These are phyloP conservation scores for Druceiella hillmani DNA, from an alignment of 2,888 invertebrate species.

Conservation along the genomic window DNA sequence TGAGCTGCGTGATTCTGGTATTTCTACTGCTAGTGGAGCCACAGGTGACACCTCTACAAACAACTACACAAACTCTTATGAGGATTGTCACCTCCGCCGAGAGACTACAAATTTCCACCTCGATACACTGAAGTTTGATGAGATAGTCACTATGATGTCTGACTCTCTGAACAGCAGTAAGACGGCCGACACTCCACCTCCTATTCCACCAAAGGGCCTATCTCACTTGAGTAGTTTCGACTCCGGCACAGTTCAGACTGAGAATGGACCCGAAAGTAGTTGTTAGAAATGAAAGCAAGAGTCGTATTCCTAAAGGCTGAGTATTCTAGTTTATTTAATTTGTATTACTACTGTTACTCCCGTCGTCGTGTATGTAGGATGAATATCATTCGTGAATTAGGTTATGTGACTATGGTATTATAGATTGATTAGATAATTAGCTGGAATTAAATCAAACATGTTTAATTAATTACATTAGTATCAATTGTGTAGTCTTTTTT, in stretches of 20 bases:
- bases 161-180: constrained; percentile 29
- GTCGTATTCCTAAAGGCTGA: no score
- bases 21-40: constrained; percentile 38
- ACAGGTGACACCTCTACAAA: no score
- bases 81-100: constrained; percentile 33
- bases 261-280: constrained; percentile 30
- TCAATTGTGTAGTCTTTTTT: no score
- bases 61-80: constrained; percentile 42
- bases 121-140: constrained; percentile 45
- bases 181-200: constrained; percentile 38
- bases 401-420: no score
- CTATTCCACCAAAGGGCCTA: constrained; percentile 45
- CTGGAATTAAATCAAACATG: no score
- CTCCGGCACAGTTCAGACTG: constrained; percentile 37
- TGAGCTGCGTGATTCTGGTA: constrained; percentile 43
- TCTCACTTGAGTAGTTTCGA: constrained; percentile 46
- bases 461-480: no score
- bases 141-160: constrained; percentile 47
- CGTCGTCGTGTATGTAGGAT: no score
- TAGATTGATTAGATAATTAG: no score
- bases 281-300: no score
- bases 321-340: no score
- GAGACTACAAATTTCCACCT: constrained; percentile 18
- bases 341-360: no score
- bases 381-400: no score